These are phyloP conservation scores for Lepidocyrtinus sp. DNA, from an alignment of 2,888 invertebrate species.

Conservation along the genomic window DNA sequence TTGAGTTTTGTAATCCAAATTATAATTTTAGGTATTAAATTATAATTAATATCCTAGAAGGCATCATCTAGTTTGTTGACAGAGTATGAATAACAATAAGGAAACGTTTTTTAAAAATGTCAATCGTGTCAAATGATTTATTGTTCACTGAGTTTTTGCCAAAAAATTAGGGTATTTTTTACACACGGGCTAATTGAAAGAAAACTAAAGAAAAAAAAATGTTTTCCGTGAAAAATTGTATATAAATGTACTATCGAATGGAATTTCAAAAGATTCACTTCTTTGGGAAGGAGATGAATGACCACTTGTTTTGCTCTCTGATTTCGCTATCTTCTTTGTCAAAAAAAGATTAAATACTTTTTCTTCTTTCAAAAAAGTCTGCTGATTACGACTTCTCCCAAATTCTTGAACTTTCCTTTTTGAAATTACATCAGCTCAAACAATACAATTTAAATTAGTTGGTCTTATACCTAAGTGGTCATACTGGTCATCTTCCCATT, in stretches of 20 bases:
- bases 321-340: slow-evolving; percentile 15
- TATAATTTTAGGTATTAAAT: not conserved
- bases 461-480: no score
- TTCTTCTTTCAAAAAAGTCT: no score
- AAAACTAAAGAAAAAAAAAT: no score
- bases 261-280: slow-evolving; percentile 20
- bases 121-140: not conserved
- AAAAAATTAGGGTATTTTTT: no score
- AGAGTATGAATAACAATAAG: slow-evolving; percentile 6
- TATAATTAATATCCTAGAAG: not conserved
- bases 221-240: slow-evolving; percentile 39
- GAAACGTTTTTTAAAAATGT: not conserved
- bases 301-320: not conserved
- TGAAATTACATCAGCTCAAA: no score
- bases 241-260: slow-evolving; percentile 23
- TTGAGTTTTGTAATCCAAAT: no score
- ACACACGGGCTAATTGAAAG: no score
- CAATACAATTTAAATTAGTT: no score
- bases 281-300: slow-evolving; percentile 24
- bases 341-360: slow-evolving; percentile 6
- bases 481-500: no score
- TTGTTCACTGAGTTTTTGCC: no score
- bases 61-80: not conserved
- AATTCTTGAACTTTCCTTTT: no score
- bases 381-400: no score